These are phyloP conservation scores for Nezara viridula DNA, from an alignment of 2,888 invertebrate genomes.

Conservation along the genomic window DNA sequence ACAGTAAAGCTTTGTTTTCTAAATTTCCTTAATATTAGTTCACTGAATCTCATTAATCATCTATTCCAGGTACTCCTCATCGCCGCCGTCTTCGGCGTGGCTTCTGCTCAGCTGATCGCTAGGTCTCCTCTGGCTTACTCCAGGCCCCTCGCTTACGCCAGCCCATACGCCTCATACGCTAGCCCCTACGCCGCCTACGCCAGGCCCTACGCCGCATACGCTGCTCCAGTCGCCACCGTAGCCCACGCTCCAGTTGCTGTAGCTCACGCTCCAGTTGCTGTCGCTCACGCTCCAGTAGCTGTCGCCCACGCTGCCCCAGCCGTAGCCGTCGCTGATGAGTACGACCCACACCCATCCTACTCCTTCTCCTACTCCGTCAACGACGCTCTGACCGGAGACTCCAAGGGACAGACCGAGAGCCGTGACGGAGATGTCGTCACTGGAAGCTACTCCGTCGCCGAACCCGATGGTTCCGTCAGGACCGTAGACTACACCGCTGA, in stretches of 20 bases:
- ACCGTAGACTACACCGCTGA: slow-evolving; percentile 46
- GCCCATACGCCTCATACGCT: neutral
- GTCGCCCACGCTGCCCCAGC: neutral
- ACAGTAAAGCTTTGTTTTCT: neutral
- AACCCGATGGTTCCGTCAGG: slow-evolving; percentile 45
- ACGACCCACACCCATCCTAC: slow-evolving; percentile 55
- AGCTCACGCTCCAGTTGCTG: slow-evolving; percentile 62
- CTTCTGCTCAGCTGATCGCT: slow-evolving; percentile 51
- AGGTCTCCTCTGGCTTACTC: slow-evolving; percentile 45
- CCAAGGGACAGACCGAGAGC: slow-evolving; percentile 51
- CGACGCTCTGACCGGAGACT: slow-evolving; percentile 53
- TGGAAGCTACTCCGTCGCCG: slow-evolving; percentile 28
- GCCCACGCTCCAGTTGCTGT: slow-evolving; percentile 63
- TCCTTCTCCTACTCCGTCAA: slow-evolving; percentile 50
- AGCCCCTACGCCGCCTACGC: slow-evolving; percentile 16
- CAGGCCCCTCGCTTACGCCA: slow-evolving; percentile 7
- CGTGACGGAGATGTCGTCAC: slow-evolving; percentile 66
- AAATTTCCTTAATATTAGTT: no score
- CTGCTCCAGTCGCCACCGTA: slow-evolving; percentile 16
- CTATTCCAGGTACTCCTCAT: slow-evolving; percentile 27
- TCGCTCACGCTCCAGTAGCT: slow-evolving; percentile 7
- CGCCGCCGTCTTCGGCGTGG: slow-evolving; percentile 2
- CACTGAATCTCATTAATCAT: no score
- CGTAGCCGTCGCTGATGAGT: slow-evolving; percentile 11
- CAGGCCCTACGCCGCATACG: neutral